Conservation (phyloP, 2,797 vertebrate species). For the Sebastes dallii region DNA sequence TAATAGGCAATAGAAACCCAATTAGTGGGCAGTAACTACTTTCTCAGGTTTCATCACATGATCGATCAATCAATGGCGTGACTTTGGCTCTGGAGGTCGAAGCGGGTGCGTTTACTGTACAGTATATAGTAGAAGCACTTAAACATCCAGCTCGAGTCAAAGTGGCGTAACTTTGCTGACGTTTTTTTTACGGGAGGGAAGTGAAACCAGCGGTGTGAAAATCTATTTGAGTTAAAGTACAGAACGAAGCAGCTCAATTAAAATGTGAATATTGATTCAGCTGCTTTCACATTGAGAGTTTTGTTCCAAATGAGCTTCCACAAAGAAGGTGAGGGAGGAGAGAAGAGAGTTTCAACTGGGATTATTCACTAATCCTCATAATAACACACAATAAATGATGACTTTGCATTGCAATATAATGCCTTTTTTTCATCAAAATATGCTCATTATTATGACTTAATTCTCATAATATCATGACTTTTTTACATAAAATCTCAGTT, state of each 20-base stretch:
- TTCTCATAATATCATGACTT: not conserved
- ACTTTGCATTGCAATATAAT: not conserved
- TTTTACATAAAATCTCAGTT: not conserved
- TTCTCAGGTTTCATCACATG: constrained; percentile 62
- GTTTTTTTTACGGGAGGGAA: not conserved
- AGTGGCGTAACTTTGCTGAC: not conserved
- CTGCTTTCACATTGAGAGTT: not conserved
- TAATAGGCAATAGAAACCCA: constrained; percentile 65
- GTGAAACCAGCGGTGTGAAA: not conserved
- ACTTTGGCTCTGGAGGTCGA: constrained; percentile 42
- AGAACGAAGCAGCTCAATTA: not conserved
- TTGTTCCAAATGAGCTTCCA: not conserved
- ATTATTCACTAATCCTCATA: not conserved
- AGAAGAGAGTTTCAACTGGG: not conserved
- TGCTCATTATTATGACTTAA: not conserved
- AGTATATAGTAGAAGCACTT: not conserved
- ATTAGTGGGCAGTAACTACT: constrained; percentile 62
- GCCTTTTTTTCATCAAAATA: not conserved
- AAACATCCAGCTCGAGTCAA: not conserved
- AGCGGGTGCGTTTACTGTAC: not conserved
- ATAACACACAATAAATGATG: not conserved
- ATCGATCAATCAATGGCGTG: constrained; percentile 55
- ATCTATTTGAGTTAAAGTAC: not conserved
- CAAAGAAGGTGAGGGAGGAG: not conserved
- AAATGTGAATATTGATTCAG: constrained; percentile 7